Conservation (phyloP, 2,113 vertebrate genomes). For the Paramisgurnus dabryanus region DNA sequence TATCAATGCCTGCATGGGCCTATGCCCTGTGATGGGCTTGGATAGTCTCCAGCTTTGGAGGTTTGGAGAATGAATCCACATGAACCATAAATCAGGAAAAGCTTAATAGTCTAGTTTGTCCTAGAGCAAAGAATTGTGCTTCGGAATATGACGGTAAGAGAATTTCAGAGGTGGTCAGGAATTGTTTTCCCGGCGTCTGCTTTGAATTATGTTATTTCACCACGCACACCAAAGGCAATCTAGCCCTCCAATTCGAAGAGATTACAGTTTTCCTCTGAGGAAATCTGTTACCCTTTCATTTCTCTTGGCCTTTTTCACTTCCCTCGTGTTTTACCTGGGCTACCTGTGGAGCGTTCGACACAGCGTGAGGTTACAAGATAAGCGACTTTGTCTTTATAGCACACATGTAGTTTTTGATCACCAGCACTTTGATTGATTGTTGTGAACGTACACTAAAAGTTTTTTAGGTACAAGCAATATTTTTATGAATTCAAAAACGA, state of each 20-base stretch:
- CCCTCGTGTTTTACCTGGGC: not conserved
- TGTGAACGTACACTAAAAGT: conserved; percentile 15
- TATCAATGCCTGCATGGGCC: too few relatives aligned
- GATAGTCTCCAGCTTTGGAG: too few relatives aligned
- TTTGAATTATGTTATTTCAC: conserved; percentile 16
- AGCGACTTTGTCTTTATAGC: not conserved
- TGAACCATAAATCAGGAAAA: too few relatives aligned
- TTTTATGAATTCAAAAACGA: not conserved
- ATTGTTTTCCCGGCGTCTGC: conserved; percentile 2
- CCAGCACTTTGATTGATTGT: conserved; percentile 32
- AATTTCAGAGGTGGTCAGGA: not conserved
- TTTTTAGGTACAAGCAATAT: not conserved
- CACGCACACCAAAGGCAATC: conserved; percentile 1
- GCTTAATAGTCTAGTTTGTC: not conserved
- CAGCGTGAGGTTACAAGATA: conserved; percentile 28
- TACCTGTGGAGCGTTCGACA: not conserved
- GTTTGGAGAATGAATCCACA: too few relatives aligned
- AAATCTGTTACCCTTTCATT: conserved; percentile 34
- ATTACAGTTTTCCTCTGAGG: conserved; percentile 21
- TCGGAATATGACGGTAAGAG: not conserved
- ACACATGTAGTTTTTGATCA: conserved; percentile 16
- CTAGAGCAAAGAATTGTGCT: not conserved
- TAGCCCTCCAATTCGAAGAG: conserved; percentile 20
- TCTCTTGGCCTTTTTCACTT: conserved; percentile 20
- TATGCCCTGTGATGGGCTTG: too few relatives aligned